Percentiles rank a stretch among this genome's conserved stretches.
These are phyloP conservation scores for Drosophila ficusphila DNA, from an alignment of 1,140 invertebrate species.

Conservation along the genomic window DNA sequence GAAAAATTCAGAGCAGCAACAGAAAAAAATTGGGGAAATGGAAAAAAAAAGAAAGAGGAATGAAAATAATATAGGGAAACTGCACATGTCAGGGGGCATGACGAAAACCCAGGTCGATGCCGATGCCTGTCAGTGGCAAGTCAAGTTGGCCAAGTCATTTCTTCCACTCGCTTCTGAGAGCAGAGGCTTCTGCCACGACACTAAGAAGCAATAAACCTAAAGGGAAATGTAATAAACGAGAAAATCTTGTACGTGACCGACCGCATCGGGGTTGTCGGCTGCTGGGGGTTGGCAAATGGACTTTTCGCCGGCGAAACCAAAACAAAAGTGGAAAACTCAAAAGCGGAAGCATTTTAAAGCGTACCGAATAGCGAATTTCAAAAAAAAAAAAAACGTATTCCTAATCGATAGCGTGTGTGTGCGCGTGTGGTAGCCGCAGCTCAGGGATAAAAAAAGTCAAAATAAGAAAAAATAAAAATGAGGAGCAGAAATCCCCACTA, in stretches of 20 bases:
- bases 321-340: conserved; percentile 55
- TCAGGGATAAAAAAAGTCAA: conserved; percentile 28
- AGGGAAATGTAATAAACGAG: conserved; percentile 84
- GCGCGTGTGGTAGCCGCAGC: conserved; percentile 27
- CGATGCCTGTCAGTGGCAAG: conserved; percentile 77
- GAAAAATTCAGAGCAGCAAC: conserved; percentile 65
- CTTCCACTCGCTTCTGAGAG: conserved; percentile 38
- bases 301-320: conserved; percentile 63
- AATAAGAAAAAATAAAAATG: no score
- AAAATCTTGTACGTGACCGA: conserved; percentile 84
- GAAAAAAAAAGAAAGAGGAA: conserved; percentile 7
- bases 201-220: conserved; percentile 84
- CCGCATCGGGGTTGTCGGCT: conserved; percentile 67
- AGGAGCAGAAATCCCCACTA: conserved; percentile 56
- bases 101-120: conserved; percentile 73
- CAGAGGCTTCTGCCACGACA: conserved; percentile 74
- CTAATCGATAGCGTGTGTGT: conserved; percentile 69
- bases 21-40: conserved; percentile 19
- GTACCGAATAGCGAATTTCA: conserved; percentile 65
- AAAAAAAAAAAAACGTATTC: conserved; percentile 43
- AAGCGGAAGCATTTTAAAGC: conserved; percentile 78
- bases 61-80: conserved; percentile 42
- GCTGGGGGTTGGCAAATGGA: conserved; percentile 64
- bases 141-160: conserved; percentile 72
- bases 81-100: conserved; percentile 71